Percentiles rank a stretch among this genome's conserved stretches.
Conservation (phyloP, 2,113 vertebrate species). For the Hypanus sabinus region DNA sequence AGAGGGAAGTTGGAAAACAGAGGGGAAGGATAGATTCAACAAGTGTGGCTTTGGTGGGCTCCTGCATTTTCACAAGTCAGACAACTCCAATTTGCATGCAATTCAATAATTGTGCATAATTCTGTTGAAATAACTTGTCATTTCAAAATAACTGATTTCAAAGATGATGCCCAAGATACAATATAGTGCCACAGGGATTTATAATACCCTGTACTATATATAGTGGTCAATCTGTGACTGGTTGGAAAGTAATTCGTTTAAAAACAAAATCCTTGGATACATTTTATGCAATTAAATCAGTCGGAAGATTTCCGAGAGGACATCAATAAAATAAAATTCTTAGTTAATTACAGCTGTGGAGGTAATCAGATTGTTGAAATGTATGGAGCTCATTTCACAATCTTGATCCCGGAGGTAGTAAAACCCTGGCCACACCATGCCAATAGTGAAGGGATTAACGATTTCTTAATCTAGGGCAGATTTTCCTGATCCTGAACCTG, state of each 20-base stretch:
- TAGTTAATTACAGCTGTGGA: neutral
- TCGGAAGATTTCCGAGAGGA: neutral
- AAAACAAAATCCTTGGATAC: neutral
- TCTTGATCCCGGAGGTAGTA: slow-evolving; percentile 24
- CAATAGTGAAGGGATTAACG: neutral
- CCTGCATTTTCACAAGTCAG: slow-evolving; percentile 20
- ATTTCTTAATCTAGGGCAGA: neutral
- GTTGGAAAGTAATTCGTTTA: neutral
- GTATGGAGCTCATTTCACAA: neutral
- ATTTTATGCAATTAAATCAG: neutral
- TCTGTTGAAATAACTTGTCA: slow-evolving; percentile 36
- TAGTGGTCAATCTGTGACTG: neutral
- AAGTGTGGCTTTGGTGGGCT: slow-evolving; percentile 16
- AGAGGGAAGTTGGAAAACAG: neutral
- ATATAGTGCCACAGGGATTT: neutral
- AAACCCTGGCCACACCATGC: slow-evolving; percentile 7
- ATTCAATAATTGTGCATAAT: neutral
- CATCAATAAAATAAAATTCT: slow-evolving; percentile 13
- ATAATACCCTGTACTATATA: neutral
- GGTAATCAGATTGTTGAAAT: slow-evolving; percentile 32
- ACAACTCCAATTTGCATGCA: neutral
- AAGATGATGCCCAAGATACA: slow-evolving; percentile 31
- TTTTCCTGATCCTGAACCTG: neutral
- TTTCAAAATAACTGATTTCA: slow-evolving; percentile 49
- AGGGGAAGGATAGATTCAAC: neutral